Conservation (phyloP, 2,797 vertebrate genomes). For the Heteromormyrus szaboi region DNA sequence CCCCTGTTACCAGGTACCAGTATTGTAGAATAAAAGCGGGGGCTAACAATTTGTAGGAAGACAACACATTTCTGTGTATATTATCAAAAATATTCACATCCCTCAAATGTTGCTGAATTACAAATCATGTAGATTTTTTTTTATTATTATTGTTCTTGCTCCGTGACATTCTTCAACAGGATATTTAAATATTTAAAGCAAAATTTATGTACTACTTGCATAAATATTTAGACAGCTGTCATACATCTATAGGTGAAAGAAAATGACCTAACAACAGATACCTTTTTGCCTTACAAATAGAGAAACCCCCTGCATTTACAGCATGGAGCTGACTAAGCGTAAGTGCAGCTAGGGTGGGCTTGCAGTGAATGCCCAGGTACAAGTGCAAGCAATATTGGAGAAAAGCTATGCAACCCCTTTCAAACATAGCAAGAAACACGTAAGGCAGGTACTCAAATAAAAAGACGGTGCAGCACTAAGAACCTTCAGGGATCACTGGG, state of each 20-base stretch:
- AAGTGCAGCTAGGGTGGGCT: not conserved
- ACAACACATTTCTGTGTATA: not conserved
- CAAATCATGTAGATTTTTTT: not conserved
- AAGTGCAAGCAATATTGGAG: not conserved
- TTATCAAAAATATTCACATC: not conserved
- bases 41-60: not conserved
- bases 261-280: not conserved
- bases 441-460: not conserved
- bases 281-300: not conserved
- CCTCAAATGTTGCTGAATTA: not conserved
- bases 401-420: not conserved
- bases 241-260: not conserved
- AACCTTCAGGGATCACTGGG: not conserved
- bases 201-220: not conserved
- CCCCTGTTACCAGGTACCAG: constrained; percentile 78
- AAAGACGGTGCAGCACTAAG: not conserved
- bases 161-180: not conserved
- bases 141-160: not conserved
- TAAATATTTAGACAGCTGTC: not conserved
- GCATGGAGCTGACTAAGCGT: not conserved
- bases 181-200: not conserved
- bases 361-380: not conserved
- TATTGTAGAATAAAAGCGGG: not conserved
- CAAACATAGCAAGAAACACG: not conserved
- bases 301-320: not conserved